phyloP scores from a whole-genome alignment of 2,888 invertebrate species.

The Hemithea aestivaria region DNA sequence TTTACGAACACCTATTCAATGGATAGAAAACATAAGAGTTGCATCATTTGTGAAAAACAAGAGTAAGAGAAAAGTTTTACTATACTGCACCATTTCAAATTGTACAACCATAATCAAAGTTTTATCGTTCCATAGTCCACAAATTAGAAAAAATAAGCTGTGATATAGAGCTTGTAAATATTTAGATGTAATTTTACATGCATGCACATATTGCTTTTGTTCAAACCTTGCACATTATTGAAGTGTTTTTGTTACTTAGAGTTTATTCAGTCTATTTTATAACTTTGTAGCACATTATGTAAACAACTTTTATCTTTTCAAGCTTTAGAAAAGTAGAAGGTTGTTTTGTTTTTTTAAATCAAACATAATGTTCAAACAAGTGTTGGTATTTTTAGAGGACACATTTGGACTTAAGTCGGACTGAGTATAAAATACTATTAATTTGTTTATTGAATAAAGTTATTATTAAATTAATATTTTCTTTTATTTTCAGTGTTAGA shows the following conservation, averaged over 20 bases:
- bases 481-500: too few relatives aligned
- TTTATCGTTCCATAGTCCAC: constrained; percentile 11
- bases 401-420: constrained; percentile 61
- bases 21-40: too few relatives aligned
- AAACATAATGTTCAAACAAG: constrained; percentile 50
- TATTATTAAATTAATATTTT: constrained; percentile 35
- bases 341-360: constrained; percentile 32
- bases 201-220: constrained; percentile 29
- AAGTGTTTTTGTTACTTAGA: neutral
- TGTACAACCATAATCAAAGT: neutral
- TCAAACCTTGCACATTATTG: constrained; percentile 26
- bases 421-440: constrained; percentile 72
- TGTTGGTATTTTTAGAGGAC: constrained; percentile 59
- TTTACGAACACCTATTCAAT: too few relatives aligned
- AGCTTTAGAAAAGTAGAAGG: too few relatives aligned
- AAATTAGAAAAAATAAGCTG: constrained; percentile 64
- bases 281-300: constrained; percentile 27
- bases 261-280: too few relatives aligned
- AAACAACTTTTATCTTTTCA: constrained; percentile 31
- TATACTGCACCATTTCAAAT: neutral
- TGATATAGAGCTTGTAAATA: constrained; percentile 75
- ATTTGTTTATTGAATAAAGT: constrained; percentile 68
- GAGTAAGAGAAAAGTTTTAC: neutral
- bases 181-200: constrained; percentile 33
- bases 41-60: too few relatives aligned